Evolutionary conservation across 2,797 vertebrate species (phyloP).

Genomic region (Cheirogaleus major): DNA sequence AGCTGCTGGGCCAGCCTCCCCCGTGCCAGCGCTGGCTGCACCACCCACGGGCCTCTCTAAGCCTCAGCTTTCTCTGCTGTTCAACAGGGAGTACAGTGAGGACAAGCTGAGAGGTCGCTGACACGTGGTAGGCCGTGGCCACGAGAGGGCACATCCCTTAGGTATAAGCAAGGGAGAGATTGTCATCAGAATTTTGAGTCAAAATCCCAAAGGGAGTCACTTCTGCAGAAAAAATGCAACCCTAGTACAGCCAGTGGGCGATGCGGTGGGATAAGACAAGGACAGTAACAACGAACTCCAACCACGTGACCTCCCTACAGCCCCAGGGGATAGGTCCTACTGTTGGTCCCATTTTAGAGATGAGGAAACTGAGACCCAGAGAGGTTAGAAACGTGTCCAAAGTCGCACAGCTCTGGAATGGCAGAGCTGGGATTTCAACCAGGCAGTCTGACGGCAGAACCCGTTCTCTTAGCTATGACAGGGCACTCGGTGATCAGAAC

Average conservation of each 20-base stretch:
- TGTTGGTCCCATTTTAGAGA: neutral
- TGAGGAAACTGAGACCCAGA: neutral
- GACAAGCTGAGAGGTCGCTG: accelerated
- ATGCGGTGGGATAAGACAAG: accelerated
- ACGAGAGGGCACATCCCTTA: accelerated
- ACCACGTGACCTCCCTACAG: neutral
- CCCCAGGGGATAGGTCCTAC: neutral
- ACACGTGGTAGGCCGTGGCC: accelerated
- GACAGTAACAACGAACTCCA: neutral
- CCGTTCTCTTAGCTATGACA: neutral
- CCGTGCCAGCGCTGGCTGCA: accelerated
- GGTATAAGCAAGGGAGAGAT: neutral
- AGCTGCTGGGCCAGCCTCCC: no score
- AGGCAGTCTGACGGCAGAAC: neutral
- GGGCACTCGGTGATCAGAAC: no score
- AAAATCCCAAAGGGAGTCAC: neutral
- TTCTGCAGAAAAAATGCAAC: neutral
- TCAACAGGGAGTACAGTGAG: neutral
- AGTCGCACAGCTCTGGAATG: neutral
- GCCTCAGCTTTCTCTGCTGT: neutral
- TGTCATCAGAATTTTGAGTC: neutral
- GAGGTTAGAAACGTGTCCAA: neutral
- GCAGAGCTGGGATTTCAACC: neutral
- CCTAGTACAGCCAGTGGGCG: neutral
- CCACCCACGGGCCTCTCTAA: accelerated